Evolutionary conservation across 2,113 vertebrate genomes (phyloP).

Genomic region (Microcebus tavaratra): DNA sequence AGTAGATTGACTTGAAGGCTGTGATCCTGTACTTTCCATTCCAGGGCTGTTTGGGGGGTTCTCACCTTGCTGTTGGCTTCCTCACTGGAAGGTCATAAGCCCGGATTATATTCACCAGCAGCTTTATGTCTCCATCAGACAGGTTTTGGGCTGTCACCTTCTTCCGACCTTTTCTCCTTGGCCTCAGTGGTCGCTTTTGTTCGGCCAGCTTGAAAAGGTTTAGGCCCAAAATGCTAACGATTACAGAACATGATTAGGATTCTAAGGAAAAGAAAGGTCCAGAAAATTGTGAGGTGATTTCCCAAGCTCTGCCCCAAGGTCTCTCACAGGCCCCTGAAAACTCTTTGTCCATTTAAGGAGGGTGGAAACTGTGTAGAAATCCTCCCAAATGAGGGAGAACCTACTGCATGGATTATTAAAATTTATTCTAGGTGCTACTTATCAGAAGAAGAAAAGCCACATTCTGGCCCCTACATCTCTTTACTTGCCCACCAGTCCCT

Average conservation of each 20-base stretch:
- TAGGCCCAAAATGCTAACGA: conserved; percentile 91
- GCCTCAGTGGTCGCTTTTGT: conserved; percentile 94
- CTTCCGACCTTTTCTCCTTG: conserved; percentile 95
- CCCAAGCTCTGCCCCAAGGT: background rate
- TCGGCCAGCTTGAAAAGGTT: conserved; percentile 96
- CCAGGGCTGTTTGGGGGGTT: no score
- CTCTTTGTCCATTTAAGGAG: background rate
- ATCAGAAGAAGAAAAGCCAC: background rate
- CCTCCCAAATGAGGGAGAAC: background rate
- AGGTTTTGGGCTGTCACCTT: conserved; percentile 97
- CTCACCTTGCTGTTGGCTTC: conserved; percentile 87
- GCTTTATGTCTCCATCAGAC: conserved; percentile 93
- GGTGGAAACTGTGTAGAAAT: background rate
- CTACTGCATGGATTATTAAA: background rate
- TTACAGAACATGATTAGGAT: conserved; percentile 63
- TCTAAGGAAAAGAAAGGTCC: background rate
- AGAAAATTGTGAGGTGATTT: background rate
- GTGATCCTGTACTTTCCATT: rapidly evolving
- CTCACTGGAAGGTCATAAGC: conserved; percentile 95
- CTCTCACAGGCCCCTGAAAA: background rate
- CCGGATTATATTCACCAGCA: conserved; percentile 93
- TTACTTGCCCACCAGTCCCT: no score
- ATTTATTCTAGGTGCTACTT: background rate
- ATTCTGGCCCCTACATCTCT: background rate
- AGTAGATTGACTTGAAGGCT: rapidly evolving